Evolutionary conservation across 2,797 vertebrate genomes (phyloP).

Genomic region (Pelobates cultripes): DNA sequence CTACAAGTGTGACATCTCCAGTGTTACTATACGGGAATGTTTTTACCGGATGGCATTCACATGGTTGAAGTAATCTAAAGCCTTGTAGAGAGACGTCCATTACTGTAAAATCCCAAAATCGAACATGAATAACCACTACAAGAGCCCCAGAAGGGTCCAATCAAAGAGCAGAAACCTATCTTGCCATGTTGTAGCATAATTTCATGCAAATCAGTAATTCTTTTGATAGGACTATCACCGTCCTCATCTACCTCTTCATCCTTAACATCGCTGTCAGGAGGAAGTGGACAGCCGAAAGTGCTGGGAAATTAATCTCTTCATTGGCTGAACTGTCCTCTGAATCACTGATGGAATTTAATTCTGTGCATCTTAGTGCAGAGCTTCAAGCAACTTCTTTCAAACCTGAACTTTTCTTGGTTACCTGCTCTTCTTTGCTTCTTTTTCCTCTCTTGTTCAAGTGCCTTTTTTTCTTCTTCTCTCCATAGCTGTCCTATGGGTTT

Average conservation of each 20-base stretch:
- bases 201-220: slow-evolving; percentile 95
- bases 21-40: no score
- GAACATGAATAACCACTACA: slow-evolving; percentile 90
- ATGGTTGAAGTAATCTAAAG: slow-evolving; percentile 92
- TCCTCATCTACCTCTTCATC: slow-evolving; percentile 74
- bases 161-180: slow-evolving; percentile 86
- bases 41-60: slow-evolving; percentile 75
- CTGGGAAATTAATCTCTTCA: slow-evolving; percentile 76
- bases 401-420: slow-evolving; percentile 59
- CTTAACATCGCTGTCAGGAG: slow-evolving; percentile 69
- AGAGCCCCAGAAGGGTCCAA: slow-evolving; percentile 95
- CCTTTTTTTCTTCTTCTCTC: slow-evolving; percentile 87
- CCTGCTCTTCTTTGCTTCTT: slow-evolving; percentile 71
- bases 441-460: slow-evolving; percentile 69
- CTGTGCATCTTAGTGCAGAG: slow-evolving; percentile 56
- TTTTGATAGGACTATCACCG: slow-evolving; percentile 88
- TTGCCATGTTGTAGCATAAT: slow-evolving; percentile 91
- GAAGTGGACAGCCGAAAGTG: slow-evolving; percentile 80
- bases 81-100: slow-evolving; percentile 94
- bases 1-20: no score
- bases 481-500: slow-evolving; percentile 92
- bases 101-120: slow-evolving; percentile 98
- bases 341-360: slow-evolving; percentile 64
- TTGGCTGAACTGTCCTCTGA: slow-evolving; percentile 74
- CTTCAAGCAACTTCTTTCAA: slow-evolving; percentile 62